Evolutionary conservation across 2,888 invertebrate species (phyloP).

Genomic region (Aleiodes leptofemur): DNA sequence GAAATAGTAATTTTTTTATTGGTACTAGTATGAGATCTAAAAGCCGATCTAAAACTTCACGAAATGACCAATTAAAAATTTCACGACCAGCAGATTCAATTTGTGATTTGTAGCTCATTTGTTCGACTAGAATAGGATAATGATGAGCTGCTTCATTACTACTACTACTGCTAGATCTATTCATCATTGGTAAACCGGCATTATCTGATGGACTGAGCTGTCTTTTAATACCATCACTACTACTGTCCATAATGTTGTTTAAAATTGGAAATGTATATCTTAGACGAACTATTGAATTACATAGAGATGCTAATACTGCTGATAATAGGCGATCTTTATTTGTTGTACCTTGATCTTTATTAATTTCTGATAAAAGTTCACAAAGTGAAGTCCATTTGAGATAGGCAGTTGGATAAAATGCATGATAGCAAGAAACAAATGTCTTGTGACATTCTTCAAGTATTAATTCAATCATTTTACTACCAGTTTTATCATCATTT

Average conservation of each 20-base stretch:
- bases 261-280: conserved; percentile 86
- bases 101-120: conserved; percentile 84
- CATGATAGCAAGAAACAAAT: conserved; percentile 94
- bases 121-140: conserved; percentile 86
- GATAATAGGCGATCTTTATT: conserved; percentile 82
- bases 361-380: conserved; percentile 84
- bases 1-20: conserved; percentile 79
- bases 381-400: conserved; percentile 96
- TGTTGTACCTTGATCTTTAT: conserved; percentile 77
- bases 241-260: conserved; percentile 75
- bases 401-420: conserved; percentile 95
- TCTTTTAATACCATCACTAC: conserved; percentile 76
- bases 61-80: conserved; percentile 80
- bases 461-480: conserved; percentile 83
- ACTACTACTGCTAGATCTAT: conserved; percentile 73
- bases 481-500: conserved; percentile 60
- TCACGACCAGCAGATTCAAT: conserved; percentile 72
- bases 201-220: conserved; percentile 83
- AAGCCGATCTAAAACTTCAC: conserved; percentile 89
- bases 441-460: conserved; percentile 93
- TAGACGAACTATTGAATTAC: conserved; percentile 85
- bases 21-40: conserved; percentile 89
- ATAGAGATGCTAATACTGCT: conserved; percentile 90
- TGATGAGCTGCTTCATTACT: conserved; percentile 80
- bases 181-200: conserved; percentile 82